phyloP scores from a whole-genome alignment of 2,888 invertebrate species.

The Tipula helvola region DNA sequence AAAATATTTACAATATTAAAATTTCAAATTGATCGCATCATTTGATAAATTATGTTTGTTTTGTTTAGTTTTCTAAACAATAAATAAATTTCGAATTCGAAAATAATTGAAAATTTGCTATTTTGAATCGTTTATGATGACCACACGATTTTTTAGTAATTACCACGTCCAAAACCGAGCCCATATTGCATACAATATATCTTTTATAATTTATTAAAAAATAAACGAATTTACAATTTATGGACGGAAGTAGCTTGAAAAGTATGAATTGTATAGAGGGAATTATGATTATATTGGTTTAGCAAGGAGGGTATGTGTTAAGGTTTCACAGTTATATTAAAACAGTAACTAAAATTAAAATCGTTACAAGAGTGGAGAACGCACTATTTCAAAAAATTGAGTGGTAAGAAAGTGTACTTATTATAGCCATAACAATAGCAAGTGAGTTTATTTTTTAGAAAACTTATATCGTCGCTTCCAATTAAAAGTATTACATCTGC shows the following conservation, averaged over 20 bases:
- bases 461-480: too few species aligned
- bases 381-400: too few species aligned
- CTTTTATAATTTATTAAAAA: not conserved
- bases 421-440: too few species aligned
- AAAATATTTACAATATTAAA: not conserved
- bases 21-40: not conserved
- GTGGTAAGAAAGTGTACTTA: too few species aligned
- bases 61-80: not conserved
- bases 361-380: too few species aligned
- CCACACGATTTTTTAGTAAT: not conserved
- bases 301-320: not conserved
- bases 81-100: not conserved
- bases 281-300: not conserved
- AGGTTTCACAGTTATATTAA: too few species aligned
- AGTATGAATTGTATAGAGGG: not conserved
- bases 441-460: too few species aligned
- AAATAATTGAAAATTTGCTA: not conserved
- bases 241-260: not conserved
- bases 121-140: not conserved
- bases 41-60: not conserved
- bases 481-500: too few species aligned
- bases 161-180: not conserved
- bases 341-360: too few species aligned
- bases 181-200: not conserved
- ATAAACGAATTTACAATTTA: not conserved